A percentile compares a stretch with the other conserved stretches of the same genome.
Evolutionary conservation across 2,797 vertebrate species (phyloP).

Genomic region (Squalus acanthias): DNA sequence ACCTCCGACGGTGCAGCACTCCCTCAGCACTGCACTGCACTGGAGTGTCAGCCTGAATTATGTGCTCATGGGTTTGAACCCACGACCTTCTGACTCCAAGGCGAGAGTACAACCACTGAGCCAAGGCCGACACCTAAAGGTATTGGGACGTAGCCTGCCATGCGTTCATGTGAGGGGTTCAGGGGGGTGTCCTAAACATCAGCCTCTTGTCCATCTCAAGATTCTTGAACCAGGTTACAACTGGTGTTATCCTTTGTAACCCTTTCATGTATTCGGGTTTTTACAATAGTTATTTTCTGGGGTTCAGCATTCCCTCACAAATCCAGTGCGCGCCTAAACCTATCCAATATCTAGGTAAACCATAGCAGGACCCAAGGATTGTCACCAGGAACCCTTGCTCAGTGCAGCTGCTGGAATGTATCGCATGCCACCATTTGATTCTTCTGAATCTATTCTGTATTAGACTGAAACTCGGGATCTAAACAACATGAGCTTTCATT

Average conservation of each 20-base stretch:
- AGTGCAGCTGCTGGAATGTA: not conserved
- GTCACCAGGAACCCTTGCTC: not conserved
- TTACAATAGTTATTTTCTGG: not conserved
- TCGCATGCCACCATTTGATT: not conserved
- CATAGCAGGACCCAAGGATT: not conserved
- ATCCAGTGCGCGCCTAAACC: not conserved
- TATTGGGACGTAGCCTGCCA: not conserved
- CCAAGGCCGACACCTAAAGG: not conserved
- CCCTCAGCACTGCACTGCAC: not conserved
- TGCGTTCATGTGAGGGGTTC: not conserved
- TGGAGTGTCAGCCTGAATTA: not conserved
- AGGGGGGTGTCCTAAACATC: not conserved
- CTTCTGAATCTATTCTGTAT: not conserved
- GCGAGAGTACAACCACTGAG: too few species aligned
- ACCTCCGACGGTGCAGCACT: not conserved
- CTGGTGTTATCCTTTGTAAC: not conserved
- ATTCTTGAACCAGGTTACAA: not conserved
- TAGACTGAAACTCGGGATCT: not conserved
- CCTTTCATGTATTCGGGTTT: not conserved
- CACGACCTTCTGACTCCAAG: not conserved
- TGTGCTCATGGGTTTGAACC: not conserved
- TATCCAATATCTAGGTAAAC: not conserved
- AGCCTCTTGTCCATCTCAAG: not conserved
- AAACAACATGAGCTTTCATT: not conserved
- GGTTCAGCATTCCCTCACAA: not conserved